Conservation (phyloP, 64 coral and sea anemone genomes). For the Orbicella faveolata region DNA sequence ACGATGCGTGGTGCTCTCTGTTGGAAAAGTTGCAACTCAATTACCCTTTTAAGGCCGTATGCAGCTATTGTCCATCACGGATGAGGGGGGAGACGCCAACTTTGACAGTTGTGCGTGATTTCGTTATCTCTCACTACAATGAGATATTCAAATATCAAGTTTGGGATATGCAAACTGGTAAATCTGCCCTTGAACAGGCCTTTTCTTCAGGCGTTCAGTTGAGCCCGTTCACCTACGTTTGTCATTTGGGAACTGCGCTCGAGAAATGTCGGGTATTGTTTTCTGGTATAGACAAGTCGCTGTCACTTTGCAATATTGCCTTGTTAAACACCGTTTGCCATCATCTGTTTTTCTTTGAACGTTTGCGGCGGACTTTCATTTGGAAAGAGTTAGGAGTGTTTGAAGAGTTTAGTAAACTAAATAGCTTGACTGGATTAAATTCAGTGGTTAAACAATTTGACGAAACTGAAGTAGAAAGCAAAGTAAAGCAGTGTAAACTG, state of each 20-base stretch:
- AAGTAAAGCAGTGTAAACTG: too few species aligned
- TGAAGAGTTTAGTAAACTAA: too few species aligned
- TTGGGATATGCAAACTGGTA: conserved; percentile 39
- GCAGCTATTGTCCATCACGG: too few species aligned
- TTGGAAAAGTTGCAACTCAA: neutral
- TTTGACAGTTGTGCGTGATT: neutral
- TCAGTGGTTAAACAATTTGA: too few species aligned
- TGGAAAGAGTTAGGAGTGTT: too few species aligned
- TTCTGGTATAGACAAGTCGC: neutral
- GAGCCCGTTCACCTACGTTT: neutral
- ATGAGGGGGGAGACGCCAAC: neutral
- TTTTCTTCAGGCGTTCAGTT: neutral
- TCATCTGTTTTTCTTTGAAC: too few species aligned
- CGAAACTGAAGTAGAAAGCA: too few species aligned
- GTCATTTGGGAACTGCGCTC: neutral
- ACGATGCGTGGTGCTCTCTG: neutral
- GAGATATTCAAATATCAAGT: conserved; percentile 26
- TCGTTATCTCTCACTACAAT: neutral
- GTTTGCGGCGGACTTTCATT: too few species aligned
- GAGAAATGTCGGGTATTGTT: neutral
- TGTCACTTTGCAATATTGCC: too few species aligned
- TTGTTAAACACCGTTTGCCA: too few species aligned
- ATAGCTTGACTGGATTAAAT: too few species aligned
- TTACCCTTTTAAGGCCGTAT: neutral
- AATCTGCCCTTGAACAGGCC: neutral